phyloP scores from a whole-genome alignment of 2,888 invertebrate species.

The Doris montereyensis region DNA sequence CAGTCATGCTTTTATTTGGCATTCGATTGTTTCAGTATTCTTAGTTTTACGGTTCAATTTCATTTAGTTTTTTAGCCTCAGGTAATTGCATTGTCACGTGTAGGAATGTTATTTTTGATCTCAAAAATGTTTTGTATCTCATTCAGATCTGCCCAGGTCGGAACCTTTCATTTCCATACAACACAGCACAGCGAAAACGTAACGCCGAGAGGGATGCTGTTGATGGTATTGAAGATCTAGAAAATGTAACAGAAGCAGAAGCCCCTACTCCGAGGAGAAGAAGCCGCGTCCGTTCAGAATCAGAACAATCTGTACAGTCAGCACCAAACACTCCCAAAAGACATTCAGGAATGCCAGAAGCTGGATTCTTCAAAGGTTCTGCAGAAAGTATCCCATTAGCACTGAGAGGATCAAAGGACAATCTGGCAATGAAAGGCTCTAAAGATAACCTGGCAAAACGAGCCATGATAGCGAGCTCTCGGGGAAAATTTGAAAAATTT shows the following conservation, averaged over 20 bases:
- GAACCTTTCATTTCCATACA: constrained; percentile 43
- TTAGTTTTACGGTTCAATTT: too few species aligned
- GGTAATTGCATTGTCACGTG: too few species aligned
- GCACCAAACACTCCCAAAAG: constrained; percentile 5
- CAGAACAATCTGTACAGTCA: constrained; percentile 31
- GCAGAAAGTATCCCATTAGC: constrained; percentile 29
- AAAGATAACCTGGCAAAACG: constrained; percentile 18
- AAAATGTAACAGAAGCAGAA: background rate
- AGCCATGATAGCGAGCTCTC: background rate
- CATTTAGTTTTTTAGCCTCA: too few species aligned
- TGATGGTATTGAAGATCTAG: background rate
- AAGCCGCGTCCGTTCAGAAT: constrained; percentile 4
- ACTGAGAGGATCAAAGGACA: constrained; percentile 27
- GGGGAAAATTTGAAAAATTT: constrained; percentile 37
- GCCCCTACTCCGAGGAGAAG: background rate
- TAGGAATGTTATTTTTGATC: too few species aligned
- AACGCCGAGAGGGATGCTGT: constrained; percentile 16
- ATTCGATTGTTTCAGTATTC: too few species aligned
- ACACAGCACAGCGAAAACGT: background rate
- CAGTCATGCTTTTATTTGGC: too few species aligned
- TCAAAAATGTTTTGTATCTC: too few species aligned
- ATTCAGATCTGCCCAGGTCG: constrained; percentile 46
- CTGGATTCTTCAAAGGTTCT: constrained; percentile 9
- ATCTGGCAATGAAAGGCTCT: constrained; percentile 15
- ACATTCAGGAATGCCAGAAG: constrained; percentile 11